Conservation (phyloP, 1,140 invertebrate species). For the Drosophila truncata region DNA sequence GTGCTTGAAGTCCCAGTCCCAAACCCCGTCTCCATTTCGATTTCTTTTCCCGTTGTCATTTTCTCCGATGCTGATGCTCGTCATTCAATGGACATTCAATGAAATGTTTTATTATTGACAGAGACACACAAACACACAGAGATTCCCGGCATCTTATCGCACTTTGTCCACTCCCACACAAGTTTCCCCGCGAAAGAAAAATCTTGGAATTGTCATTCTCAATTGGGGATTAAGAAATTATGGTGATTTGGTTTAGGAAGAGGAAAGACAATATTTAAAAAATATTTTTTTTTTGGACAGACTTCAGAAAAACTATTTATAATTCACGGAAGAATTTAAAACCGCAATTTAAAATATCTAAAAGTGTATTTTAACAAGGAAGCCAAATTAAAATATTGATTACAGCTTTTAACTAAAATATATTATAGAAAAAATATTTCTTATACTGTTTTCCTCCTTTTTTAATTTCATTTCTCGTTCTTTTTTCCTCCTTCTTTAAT, state of each 20-base stretch:
- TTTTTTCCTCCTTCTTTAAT: neutral
- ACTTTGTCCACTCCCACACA: neutral
- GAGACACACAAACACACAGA: constrained; percentile 12
- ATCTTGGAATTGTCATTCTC: neutral
- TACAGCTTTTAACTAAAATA: neutral
- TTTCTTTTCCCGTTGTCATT: constrained; percentile 22
- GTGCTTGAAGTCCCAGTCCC: constrained; percentile 24
- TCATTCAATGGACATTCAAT: constrained; percentile 63
- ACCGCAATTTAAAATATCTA: neutral
- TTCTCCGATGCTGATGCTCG: constrained; percentile 17
- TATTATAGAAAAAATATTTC: too few relatives aligned
- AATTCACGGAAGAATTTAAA: neutral
- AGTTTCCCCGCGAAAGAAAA: constrained; percentile 23
- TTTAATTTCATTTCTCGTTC: too few relatives aligned
- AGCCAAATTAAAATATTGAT: neutral
- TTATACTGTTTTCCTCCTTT: neutral
- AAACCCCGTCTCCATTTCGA: constrained; percentile 11
- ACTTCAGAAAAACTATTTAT: too few relatives aligned
- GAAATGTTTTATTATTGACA: constrained; percentile 67
- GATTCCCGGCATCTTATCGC: constrained; percentile 18
- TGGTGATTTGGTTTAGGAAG: neutral
- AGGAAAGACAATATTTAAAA: neutral
- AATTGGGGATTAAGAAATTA: neutral
- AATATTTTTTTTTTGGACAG: too few relatives aligned
- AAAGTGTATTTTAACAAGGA: neutral